These are phyloP conservation scores for Origma solitaria DNA, from an alignment of 2,113 vertebrate species.

Conservation along the genomic window DNA sequence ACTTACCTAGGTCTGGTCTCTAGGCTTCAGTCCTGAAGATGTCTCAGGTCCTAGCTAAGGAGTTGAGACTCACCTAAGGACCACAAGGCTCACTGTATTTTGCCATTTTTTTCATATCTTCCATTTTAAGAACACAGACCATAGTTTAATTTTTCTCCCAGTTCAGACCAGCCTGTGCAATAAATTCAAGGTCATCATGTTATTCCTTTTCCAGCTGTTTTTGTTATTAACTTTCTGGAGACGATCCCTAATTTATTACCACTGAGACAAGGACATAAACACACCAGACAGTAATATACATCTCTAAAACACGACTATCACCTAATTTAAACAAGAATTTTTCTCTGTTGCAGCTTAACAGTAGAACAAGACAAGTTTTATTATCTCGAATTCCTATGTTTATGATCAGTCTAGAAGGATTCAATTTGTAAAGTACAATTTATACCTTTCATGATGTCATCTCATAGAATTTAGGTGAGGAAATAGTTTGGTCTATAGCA, in stretches of 20 bases:
- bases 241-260: not conserved
- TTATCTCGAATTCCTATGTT: not conserved
- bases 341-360: not conserved
- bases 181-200: not conserved
- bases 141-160: not conserved
- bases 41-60: not conserved
- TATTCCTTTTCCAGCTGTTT: not conserved
- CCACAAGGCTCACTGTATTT: not conserved
- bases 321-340: not conserved
- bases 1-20: not conserved
- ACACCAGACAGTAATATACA: not conserved
- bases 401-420: not conserved
- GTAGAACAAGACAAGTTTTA: not conserved
- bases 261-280: not conserved
- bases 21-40: not conserved
- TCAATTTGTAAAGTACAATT: not conserved
- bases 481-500: not conserved
- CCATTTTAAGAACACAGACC: not conserved
- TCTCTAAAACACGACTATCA: not conserved
- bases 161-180: not conserved
- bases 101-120: not conserved
- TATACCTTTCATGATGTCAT: not conserved
- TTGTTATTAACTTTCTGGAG: not conserved
- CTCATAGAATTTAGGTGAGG: not conserved
- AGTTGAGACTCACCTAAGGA: not conserved